Base-by-base conservation (phyloP, 2,797 vertebrate species). In the Percopsis omiscomaycus region DNA sequence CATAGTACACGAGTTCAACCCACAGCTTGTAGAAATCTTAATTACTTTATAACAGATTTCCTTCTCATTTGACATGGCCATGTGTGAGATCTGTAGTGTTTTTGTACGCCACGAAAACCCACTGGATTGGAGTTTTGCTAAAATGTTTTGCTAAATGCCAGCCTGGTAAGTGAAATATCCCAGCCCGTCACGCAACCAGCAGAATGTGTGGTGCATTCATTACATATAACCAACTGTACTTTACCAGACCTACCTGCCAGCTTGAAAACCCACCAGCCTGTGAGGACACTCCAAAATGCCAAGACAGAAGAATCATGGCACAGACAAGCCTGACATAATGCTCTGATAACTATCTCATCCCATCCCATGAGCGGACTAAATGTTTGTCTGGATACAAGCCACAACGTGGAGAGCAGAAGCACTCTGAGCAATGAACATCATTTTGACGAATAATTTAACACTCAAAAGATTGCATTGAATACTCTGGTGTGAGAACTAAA, bases 201-300 rank as follows among this genome's bases (percentile, higher is more conserved):
- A 67, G 71, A 77, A 77, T 73, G 55, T 15, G 5, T 14, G 49
- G 15, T n/a, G 54, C 16, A 28, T 49, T 54, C 49, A n/a, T 80
- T 75, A 57, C 69, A 45, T 60, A 81, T 60, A 81, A 79, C 54
- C 2, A 27, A 22, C 22, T 22, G 22, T 66, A 1, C 57, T 72
- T 75, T 64, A 69, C 27, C 4, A 13, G 66, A 47, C 55, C 49
- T 78, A 81, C 80, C 80, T 84, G 68, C 70, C 61, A 84, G 68
- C 70, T 59, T 61, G 54, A n/a, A 48, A 55, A 52, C 73, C 71
- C 8, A 15, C 54, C 42, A 74, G 59, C 56, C 68, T 13, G 9
- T 0, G n/a, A 64, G 69, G 71, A 29, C 52, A 8, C 27, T 4
- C 71, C n/a, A 59, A 71, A 70, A 65, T 47, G 22, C 60, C 46